Percentiles rank a stretch among this genome's conserved stretches.
Evolutionary conservation across 1,140 invertebrate genomes (phyloP).

Genomic region (Leptopilina clavipes): DNA sequence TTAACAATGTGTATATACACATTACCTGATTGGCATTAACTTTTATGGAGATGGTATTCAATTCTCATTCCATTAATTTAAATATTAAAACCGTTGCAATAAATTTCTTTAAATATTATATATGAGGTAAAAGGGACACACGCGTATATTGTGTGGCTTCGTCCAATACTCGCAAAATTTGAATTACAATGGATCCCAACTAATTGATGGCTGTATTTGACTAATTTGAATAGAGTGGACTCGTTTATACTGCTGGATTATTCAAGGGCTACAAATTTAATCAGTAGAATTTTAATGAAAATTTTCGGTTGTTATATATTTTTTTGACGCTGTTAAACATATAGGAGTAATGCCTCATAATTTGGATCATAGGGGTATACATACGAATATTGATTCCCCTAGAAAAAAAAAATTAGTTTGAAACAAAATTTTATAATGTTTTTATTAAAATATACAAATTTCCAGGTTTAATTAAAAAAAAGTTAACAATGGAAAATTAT

Average conservation of each 20-base stretch:
- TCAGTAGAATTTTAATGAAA: conserved; percentile 1
- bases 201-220: conserved; percentile 11
- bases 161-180: not conserved
- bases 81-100: conserved; percentile 9
- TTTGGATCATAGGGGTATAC: too few relatives aligned
- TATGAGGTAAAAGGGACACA: not conserved
- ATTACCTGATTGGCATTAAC: conserved; percentile 17
- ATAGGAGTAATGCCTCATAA: too few relatives aligned
- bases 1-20: not conserved
- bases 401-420: too few relatives aligned
- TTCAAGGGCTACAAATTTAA: not conserved
- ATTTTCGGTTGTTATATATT: not conserved
- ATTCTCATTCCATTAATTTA: conserved; percentile 20
- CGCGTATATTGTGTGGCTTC: not conserved
- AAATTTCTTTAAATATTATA: conserved; percentile 18
- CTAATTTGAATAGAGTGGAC: conserved; percentile 7
- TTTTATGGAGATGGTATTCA: not conserved
- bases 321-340: too few relatives aligned
- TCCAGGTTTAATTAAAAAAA: too few relatives aligned
- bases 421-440: too few relatives aligned
- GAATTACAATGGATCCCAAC: conserved; percentile 7
- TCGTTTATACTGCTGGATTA: not conserved
- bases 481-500: too few relatives aligned
- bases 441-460: too few relatives aligned
- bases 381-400: too few relatives aligned